These are phyloP conservation scores for Pterostichus madidus DNA, from an alignment of 2,888 invertebrate species.

Conservation along the genomic window DNA sequence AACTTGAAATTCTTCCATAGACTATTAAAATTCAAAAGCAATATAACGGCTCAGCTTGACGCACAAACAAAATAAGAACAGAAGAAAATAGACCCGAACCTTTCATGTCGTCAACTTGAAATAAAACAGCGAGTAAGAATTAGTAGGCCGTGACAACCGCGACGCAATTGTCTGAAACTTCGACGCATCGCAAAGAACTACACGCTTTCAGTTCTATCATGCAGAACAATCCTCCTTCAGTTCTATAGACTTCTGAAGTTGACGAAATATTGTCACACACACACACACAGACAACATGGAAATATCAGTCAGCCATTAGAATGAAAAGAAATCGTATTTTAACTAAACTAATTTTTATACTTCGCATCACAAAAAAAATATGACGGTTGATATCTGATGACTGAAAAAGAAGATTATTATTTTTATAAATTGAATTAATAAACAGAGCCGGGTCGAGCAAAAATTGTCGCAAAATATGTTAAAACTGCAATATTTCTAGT, in stretches of 20 bases:
- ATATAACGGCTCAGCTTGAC: too few species aligned
- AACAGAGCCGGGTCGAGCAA: not conserved
- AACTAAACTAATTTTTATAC: not conserved
- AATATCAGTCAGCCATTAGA: not conserved
- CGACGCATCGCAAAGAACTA: slow-evolving; percentile 5
- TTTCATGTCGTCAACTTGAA: not conserved
- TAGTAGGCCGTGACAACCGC: slow-evolving; percentile 15
- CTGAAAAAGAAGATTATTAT: too few species aligned
- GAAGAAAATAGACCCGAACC: too few species aligned
- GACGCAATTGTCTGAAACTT: slow-evolving; percentile 4
- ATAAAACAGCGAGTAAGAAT: not conserved
- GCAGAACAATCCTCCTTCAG: not conserved
- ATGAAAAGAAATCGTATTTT: not conserved
- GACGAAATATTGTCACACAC: not conserved
- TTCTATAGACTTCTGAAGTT: not conserved
- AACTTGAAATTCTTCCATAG: too few species aligned
- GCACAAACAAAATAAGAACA: too few species aligned
- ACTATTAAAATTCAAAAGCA: too few species aligned
- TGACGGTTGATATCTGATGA: not conserved
- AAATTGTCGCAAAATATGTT: too few species aligned
- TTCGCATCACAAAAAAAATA: not conserved
- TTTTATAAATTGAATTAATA: not conserved
- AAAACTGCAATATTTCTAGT: too few species aligned
- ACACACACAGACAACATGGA: not conserved
- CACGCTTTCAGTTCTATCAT: not conserved